Base-by-base conservation (phyloP, 2,797 vertebrate genomes). In the Moxostoma hubbsi region DNA sequence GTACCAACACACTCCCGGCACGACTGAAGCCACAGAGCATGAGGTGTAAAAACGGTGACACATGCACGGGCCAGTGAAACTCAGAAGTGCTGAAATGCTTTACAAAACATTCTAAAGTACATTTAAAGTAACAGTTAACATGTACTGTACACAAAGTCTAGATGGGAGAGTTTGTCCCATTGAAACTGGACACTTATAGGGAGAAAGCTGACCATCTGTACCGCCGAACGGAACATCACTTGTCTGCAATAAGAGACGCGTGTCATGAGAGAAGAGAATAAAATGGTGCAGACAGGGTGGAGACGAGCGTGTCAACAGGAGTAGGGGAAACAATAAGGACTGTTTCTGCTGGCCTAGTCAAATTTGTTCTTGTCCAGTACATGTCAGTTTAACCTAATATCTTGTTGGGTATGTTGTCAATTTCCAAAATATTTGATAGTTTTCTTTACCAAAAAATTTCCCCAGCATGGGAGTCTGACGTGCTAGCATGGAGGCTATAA, bases 181-280 rank as follows among this genome's bases (percentile, higher is more conserved):
- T 80, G 70, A 85, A 89, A 91, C 74, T 72, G 86, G 90, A 89
- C 90, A 94, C 95, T 96, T 90, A 96, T 94, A 75, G 93, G 93
- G 68, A 69, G 89, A 88, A 95, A 96, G 86, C 89, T 92, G 88
- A 93, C 90, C 83, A 94, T 93, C 49, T 85, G 88, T 73, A 95
- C 95, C 47, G 84, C 72, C 55, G 94, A 96, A 76, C 89, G 92
- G 92, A 96, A 95, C 89, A 93, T 90, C n/a, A 89, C 90, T 84
- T 91, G 91, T 88, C 95, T 94, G 83, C 81, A 80, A 88, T 77
- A 72, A 78, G 86, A 87, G 81, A 75, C 65, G 73, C 69, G 66
- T 54, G 61, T 68, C 69, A 78, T 63, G 45, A 72, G 53, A 55
- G 67, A 79, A 77, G 75, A 67, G 51, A 79, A 80, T 49, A 47